Evolutionary conservation across 2,113 vertebrate genomes (phyloP), one percentile per base, ranked within the genome.

Genomic region (Mormyrus lacerda): DNA sequence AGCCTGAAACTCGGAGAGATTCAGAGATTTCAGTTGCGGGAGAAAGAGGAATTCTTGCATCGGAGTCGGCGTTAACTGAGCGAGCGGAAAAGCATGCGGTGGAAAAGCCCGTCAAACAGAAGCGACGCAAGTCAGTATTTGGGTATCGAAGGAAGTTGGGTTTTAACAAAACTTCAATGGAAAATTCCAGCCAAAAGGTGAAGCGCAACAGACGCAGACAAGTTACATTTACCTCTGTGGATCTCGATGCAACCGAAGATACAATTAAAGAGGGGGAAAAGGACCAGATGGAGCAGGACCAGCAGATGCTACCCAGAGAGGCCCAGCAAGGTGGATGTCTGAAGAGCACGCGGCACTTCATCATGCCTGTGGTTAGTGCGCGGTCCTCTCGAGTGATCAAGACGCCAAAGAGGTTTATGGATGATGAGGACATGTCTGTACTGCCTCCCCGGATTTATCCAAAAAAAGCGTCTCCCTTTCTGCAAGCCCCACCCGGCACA

Each of bases 331-430:
- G 61, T 82, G 89, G 90, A 61, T 91, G 53, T 84, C 86, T 94
- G 11, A 96, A 94, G 92, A 95, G 94, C 35, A 93, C 95, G 24
- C 92, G 94, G 4, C 93, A 94, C 85, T 92, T 94, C 88, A 93
- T 94, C 51, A 93, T 93, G 89, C 94, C 95, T 1, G 92, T 96
- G 88, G 94, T 94, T 42, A 97, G 95, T 2, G 96, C 93, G 44
- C 95, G 97, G 35, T 97, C 97, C 24, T 97, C 97, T 19, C 95
- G 97, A 0, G 93, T 98, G 88, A 98, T 98, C 91, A 97, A 97
- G 94, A 93, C 96, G 10, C 97, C 97, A 3, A 96, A 96, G 89
- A 96, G 97, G 90, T 98, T 98, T 92, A 94, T 97, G 92, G 96
- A 98, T 7, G 97, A 97, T 82, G 95, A 96, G 45, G 91, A 94